phyloP scores from a whole-genome alignment of 2,113 vertebrate genomes.

The Pangasianodon hypophthalmus region DNA sequence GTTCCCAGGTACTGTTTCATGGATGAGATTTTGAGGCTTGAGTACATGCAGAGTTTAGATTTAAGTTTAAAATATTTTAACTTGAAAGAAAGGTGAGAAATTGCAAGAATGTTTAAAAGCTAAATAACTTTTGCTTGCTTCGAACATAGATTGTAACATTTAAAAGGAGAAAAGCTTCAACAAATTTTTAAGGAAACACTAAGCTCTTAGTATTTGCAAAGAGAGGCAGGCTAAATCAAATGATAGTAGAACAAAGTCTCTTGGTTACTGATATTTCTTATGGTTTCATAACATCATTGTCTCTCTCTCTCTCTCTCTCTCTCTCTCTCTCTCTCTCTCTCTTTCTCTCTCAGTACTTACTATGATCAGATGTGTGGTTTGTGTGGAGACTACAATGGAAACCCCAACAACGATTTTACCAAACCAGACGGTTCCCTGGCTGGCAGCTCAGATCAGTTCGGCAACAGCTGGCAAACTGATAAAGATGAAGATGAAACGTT shows the following conservation, averaged over 20 bases:
- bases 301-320: no score
- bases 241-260: background rate
- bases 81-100: background rate
- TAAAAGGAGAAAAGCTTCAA: background rate
- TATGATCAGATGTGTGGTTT: constrained; percentile 77
- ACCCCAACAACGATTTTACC: constrained; percentile 72
- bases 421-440: constrained; percentile 69
- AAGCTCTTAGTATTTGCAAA: background rate
- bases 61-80: background rate
- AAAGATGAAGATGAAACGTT: constrained; percentile 73
- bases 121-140: background rate
- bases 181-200: background rate
- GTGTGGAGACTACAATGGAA: constrained; percentile 80
- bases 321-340: background rate
- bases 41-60: background rate
- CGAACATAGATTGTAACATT: background rate
- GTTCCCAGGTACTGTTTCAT: constrained; percentile 68
- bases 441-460: constrained; percentile 69
- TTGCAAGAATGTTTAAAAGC: background rate
- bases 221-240: background rate
- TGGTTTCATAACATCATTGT: background rate
- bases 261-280: background rate
- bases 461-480: constrained; percentile 76
- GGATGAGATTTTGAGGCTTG: background rate
- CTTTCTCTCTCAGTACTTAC: constrained; percentile 67